phyloP scores from a whole-genome alignment of 1,140 invertebrate genomes.

The Latrodectus geometricus region DNA sequence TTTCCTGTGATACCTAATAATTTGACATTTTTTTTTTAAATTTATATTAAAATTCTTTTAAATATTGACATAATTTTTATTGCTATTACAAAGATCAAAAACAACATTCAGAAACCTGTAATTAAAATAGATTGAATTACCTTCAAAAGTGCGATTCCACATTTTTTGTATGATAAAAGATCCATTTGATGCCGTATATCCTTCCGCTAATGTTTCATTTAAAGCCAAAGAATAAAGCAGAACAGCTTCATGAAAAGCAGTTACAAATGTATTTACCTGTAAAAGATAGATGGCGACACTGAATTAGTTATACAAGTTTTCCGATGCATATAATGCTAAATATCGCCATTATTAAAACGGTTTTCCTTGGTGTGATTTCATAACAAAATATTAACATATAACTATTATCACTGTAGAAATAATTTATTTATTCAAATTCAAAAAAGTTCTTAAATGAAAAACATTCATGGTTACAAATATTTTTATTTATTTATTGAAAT shows the following conservation, averaged over 20 bases:
- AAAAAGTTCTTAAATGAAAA: too few species aligned
- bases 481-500: too few species aligned
- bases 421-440: too few species aligned
- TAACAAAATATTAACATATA: too few species aligned
- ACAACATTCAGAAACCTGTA: background rate
- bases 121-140: conserved; percentile 66
- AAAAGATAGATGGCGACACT: background rate
- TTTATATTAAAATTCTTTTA: background rate
- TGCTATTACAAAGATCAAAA: background rate
- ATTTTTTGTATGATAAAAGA: conserved; percentile 83
- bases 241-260: conserved; percentile 95
- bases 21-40: too few species aligned
- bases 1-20: conserved; percentile 73
- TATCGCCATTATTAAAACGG: background rate
- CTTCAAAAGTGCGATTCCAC: conserved; percentile 93
- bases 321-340: too few species aligned
- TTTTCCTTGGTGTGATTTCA: background rate
- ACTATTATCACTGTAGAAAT: too few species aligned
- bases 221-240: conserved; percentile 90
- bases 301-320: too few species aligned
- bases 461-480: too few species aligned
- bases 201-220: conserved; percentile 86
- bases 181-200: conserved; percentile 81
- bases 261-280: conserved; percentile 75
- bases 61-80: background rate